Conservation (phyloP, 1,140 invertebrate genomes). For the Ephestia elutella region DNA sequence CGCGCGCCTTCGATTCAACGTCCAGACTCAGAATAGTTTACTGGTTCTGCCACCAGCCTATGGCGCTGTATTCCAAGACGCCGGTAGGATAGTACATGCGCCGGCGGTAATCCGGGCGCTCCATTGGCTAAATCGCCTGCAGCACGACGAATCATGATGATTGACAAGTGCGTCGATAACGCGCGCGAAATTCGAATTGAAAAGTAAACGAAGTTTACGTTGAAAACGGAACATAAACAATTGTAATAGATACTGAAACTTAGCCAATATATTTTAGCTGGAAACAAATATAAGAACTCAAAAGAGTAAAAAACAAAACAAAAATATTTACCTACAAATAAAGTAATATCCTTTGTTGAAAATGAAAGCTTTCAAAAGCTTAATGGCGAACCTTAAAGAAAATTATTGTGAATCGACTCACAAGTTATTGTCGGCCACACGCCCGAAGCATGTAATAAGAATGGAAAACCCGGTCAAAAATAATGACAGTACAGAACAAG, state of each 20-base stretch:
- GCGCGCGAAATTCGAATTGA: no score
- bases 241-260: neutral
- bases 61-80: no score
- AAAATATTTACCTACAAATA: neutral
- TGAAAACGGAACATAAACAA: no score
- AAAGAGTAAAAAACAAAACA: neutral
- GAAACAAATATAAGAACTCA: neutral
- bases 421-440: neutral
- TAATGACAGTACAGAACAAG: neutral
- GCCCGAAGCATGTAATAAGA: conserved; percentile 3
- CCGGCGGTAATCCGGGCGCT: no score
- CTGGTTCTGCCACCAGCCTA: no score
- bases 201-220: no score
- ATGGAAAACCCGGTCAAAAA: neutral
- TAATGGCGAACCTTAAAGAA: neutral
- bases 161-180: no score
- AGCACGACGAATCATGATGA: no score
- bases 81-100: no score
- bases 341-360: neutral
- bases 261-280: neutral
- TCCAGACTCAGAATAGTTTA: no score
- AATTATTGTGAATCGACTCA: conserved; percentile 5
- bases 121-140: no score
- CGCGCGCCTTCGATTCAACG: no score
- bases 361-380: neutral